Conservation (phyloP, 1,140 invertebrate genomes). For the Procambarus virginalis region DNA sequence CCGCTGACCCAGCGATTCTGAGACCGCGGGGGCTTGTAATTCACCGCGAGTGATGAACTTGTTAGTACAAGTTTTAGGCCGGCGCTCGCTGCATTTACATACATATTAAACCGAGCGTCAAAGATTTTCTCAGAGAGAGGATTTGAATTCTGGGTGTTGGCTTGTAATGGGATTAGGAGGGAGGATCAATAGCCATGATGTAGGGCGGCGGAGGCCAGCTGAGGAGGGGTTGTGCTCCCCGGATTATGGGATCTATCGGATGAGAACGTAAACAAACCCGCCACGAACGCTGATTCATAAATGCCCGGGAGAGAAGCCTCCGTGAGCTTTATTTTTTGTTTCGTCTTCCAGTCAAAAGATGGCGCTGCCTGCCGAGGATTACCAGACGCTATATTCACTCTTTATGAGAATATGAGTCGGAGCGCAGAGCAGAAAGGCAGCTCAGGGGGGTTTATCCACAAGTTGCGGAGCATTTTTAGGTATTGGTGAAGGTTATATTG, state of each 20-base stretch:
- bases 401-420: slow-evolving; percentile 10
- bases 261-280: slow-evolving; percentile 31
- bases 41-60: slow-evolving; percentile 46
- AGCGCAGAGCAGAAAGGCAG: not conserved
- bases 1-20: slow-evolving; percentile 1
- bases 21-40: slow-evolving; percentile 31
- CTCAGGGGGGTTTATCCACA: slow-evolving; percentile 1
- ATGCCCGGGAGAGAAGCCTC: not conserved
- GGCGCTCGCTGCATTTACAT: slow-evolving; percentile 50
- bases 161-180: slow-evolving; percentile 51
- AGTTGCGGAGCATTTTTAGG: slow-evolving; percentile 3
- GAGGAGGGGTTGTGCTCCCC: not conserved
- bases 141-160: slow-evolving; percentile 34
- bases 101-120: slow-evolving; percentile 53
- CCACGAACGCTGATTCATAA: not conserved
- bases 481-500: slow-evolving; percentile 18
- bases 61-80: slow-evolving; percentile 57
- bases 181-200: slow-evolving; percentile 54
- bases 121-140: slow-evolving; percentile 40
- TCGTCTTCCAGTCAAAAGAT: slow-evolving; percentile 11
- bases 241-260: slow-evolving; percentile 35
- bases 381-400: slow-evolving; percentile 14
- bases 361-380: not conserved
- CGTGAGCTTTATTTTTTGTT: too few species aligned
- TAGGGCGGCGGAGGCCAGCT: slow-evolving; percentile 27